Evolutionary conservation across 2,888 invertebrate species (phyloP), one percentile per base, ranked within the genome.

Genomic region (Epirrhoe alternata): DNA sequence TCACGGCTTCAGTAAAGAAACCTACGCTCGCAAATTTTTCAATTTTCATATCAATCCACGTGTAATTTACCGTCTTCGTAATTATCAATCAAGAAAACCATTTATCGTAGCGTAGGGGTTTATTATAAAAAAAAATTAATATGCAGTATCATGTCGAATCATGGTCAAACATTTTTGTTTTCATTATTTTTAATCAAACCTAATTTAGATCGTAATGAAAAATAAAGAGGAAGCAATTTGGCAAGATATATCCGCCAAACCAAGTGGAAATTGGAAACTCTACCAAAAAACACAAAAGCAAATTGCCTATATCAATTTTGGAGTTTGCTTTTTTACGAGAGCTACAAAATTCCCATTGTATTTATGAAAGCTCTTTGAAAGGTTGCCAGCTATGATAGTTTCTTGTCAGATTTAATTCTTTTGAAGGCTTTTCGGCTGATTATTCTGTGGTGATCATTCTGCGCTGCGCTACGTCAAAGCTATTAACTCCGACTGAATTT

Each of bases 351-450:
- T 35, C 35, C 35, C 35, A 35, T 35, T 35, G 35, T 10, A 35
- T 35, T 35, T 35, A 35, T 35, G 35, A 35, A 35, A 35, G 35
- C 35, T 8, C 35, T 35, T 35, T 35, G 35, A 35, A 35, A 35
- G 7, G 8, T 56, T 56, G n/a, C n/a, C 42, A 49, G 47, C 57
- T 8, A 42, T 58, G 47, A 57, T 57, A 54, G n/a, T 57, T 50
- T 33, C 51, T 35, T 58, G 68, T 71, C 70, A 52, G 66, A 66
- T 61, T 72, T 65, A 70, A 74, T 73, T 62, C 31, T 50, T 42
- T 45, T 30, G 24, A 58, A 63, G 49, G 58, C 58, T 58, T 47
- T 57, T 57, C 33, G 17, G 49, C 12, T 30, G 45, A 14, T 8
- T 35, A 35, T 45, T n/a, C 45, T 45, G 35, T 6, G 16, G 49